Evolutionary conservation across 2,113 vertebrate genomes (phyloP), one percentile per base, ranked within the genome.

Genomic region (Struthio camelus): DNA sequence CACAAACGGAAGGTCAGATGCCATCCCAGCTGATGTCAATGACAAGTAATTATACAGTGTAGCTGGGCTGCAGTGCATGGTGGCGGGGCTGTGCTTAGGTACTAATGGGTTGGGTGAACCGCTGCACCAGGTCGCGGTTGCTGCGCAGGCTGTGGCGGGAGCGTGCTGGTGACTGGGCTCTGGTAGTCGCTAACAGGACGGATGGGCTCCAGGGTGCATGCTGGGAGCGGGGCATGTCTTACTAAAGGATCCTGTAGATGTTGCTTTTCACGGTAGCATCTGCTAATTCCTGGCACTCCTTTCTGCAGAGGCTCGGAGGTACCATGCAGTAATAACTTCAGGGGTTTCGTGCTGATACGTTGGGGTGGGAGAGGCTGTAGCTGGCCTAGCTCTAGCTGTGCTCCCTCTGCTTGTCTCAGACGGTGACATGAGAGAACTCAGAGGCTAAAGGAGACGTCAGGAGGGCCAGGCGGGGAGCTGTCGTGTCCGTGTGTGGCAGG

Each of bases 11-110:
- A 98, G 98, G 96, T 97, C 98, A 97, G 98, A 98, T 97, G 97
- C 97, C 97, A 96, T 97, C 97, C 95, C 98, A 96, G 98, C 98
- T 95, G 98, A 98, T 99, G 98, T 98, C 98, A 98, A 96, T 98
- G 98, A 98, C 98, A 99, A 99, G 99, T 99, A 99, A 99, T 98
- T 99, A 99, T 97, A 7, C 89, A 11, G 71, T 91, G 81, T 93
- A 90, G 90, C 82, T 96, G 85, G 79, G 90, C 81, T 86, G 91
- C 96, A 96, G 80, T 98, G 99, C 99, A 98, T 99, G 99, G 99
- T 99, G 99, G 97, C 11, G 98, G 99, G 98, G 97, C 98, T 97
- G 97, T 73, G 98, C 98, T 99, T 96, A 87, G 75, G 13, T 58
- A 96, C 98, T 98, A 98, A 98, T 56, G 5, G 87, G 95, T 96